Evolutionary conservation across 2,113 vertebrate species (phyloP), one percentile per base, ranked within the genome.

Genomic region (Sapayoa aenigma): DNA sequence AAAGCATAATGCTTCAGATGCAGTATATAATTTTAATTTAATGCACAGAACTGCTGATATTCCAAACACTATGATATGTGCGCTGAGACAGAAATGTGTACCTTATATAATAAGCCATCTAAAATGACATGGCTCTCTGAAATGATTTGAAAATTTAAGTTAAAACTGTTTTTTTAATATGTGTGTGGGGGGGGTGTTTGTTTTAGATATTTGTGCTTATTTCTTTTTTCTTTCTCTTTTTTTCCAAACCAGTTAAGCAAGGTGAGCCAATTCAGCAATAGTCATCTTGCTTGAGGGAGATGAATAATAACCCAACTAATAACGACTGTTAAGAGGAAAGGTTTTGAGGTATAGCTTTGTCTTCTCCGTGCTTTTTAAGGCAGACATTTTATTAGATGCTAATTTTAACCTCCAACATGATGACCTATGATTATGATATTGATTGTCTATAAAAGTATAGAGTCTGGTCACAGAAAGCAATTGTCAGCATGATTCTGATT

Each of bases 201-300:
- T 5, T 90, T 62, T 30, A 60, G 23, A n/a, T 13, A 1, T 15
- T 55, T 37, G 9, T 3, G 5, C 25, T 71, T 10, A 2, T 47
- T 72, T 33, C 1, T 18, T 58, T 21, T 49, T 6, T 5, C 3
- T 1, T 6, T 11, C 6, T 2, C 0, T 5, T 33, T 22, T 53
- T 42, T 24, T 12, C 1, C 6, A 28, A 17, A 37, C n/a, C n/a
- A n/a, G n/a, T 27, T 76, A 68, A 83, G 5, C 12, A 73, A 56
- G 11, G 22, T 75, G 13, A 79, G 3, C 5, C 9, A 58, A 37
- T 82, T 60, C 49, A 79, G 24, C 21, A 60, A 23, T 30, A 66
- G 1, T 14, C 4, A 27, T 50, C 25, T 71, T 53, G 11, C 4
- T 5, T 73, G 31, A 79, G 14, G 28, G 60, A 83, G 9, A 50